These are phyloP conservation scores for Melopsittacus undulatus DNA, from an alignment of 2,797 vertebrate genomes.

Conservation along the genomic window DNA sequence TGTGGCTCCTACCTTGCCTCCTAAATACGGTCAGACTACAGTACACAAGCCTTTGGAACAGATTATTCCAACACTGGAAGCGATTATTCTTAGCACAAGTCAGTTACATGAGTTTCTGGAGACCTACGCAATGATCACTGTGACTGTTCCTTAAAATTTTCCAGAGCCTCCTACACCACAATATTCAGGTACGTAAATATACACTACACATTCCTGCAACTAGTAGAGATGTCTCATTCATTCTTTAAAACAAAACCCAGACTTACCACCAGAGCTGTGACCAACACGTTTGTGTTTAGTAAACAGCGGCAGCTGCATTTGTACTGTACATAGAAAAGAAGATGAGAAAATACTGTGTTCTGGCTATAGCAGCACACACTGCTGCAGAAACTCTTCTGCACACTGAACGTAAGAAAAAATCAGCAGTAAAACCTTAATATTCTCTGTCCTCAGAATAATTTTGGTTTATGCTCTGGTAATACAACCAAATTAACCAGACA, in stretches of 20 bases:
- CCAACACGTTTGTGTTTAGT: not conserved
- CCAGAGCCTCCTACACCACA: not conserved
- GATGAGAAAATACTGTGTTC: not conserved
- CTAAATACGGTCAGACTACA: not conserved
- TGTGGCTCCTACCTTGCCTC: not conserved
- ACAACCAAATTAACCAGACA: not conserved
- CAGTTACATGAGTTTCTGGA: not conserved
- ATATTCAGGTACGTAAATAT: not conserved
- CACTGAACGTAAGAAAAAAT: not conserved
- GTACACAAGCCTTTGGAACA: not conserved
- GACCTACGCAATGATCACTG: not conserved
- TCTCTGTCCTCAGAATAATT: not conserved
- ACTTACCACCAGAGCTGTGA: not conserved
- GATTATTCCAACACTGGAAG: not conserved
- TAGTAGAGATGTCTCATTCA: not conserved
- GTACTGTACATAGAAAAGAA: not conserved
- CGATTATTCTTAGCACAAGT: not conserved
- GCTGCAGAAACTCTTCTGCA: not conserved
- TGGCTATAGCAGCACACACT: not conserved
- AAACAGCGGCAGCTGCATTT: conserved; percentile 8
- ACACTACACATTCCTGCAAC: not conserved
- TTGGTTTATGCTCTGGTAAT: not conserved
- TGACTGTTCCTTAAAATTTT: not conserved
- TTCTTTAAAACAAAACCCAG: not conserved
- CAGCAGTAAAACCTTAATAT: not conserved